Base-by-base conservation (phyloP, 2,888 invertebrate species). In the Osedax frankpressi region DNA sequence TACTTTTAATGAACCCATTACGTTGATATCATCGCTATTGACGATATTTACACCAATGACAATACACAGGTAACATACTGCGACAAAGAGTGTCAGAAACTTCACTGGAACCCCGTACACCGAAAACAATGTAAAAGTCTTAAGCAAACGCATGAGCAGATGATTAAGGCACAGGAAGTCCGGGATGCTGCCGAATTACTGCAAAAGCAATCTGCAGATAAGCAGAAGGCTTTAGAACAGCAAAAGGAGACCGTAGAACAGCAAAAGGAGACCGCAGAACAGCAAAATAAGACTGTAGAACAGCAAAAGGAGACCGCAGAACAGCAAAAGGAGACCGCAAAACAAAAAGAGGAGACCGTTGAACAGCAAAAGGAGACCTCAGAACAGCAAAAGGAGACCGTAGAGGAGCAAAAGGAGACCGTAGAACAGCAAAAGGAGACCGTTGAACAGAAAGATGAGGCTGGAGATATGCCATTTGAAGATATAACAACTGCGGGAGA, bases 21-120 rank as follows among this genome's bases (percentile, higher is more conserved):
- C 19, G 19, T 44, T 44, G 6, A 44, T 11, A 44, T 44, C 6
- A 19, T 44, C 44, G 44, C 6, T 44, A 44, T 11, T 44, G 19
- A 44, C 19, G 19, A 6, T 44, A 44, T 44, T 44, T 11, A 44
- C 6, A 44, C 19, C 44, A 44, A 11, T 44, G n/a, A n/a, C n/a
- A n/a, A n/a, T n/a, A n/a, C n/a, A n/a, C 78, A 82, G 74, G 93
- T 93, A 72, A 90, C 91, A 82, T 98, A 98, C 83, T 98, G 97
- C 86, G 91, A 93, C 84, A 88, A 92, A 75, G 91, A 91, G 81
- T 98, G 98, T 83, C 97, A 98, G 84, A 89, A 93, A 77, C 86
- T 95, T 69, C 95, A 87, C 78, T 88, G 87, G 87, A n/a, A n/a
- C n/a, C 78, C 81, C 44, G 83, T 84, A 3, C 87, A 87, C 79